These are phyloP conservation scores for Phthorimaea operculella DNA, from an alignment of 1,140 invertebrate species.

Conservation along the genomic window DNA sequence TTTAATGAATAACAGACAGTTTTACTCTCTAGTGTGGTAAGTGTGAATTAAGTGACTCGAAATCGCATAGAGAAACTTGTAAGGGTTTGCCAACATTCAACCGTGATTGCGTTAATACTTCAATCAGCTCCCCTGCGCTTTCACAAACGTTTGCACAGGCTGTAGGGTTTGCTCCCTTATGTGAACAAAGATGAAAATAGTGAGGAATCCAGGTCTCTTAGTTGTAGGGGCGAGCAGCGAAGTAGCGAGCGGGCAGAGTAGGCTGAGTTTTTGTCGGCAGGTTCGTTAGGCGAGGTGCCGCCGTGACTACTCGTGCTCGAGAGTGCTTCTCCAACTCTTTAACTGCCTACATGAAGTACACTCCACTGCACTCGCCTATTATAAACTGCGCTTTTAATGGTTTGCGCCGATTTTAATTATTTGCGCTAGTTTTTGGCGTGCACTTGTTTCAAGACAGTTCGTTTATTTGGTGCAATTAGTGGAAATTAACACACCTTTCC, in stretches of 20 bases:
- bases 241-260: neutral
- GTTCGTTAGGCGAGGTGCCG: conserved; percentile 60
- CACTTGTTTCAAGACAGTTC: neutral
- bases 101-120: too few species aligned
- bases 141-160: too few species aligned
- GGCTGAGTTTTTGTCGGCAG: conserved; percentile 11
- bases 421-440: conserved; percentile 23
- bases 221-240: neutral
- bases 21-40: too few species aligned
- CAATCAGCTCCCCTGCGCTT: too few species aligned
- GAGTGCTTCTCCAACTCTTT: conserved; percentile 65
- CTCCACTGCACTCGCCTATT: conserved; percentile 64
- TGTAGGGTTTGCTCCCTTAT: neutral
- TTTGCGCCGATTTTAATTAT: conserved; percentile 64
- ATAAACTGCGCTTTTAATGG: conserved; percentile 67
- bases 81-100: too few species aligned
- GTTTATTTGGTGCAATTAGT: too few species aligned
- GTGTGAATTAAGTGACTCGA: too few species aligned
- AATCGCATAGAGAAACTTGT: too few species aligned
- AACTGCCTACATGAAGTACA: conserved; percentile 66
- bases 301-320: conserved; percentile 58
- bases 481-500: too few species aligned
- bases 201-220: neutral
- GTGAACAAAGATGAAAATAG: neutral
- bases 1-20: too few species aligned